Evolutionary conservation across 2,888 invertebrate species (phyloP), one percentile per base, ranked within the genome.

Genomic region (Apantesis nais): DNA sequence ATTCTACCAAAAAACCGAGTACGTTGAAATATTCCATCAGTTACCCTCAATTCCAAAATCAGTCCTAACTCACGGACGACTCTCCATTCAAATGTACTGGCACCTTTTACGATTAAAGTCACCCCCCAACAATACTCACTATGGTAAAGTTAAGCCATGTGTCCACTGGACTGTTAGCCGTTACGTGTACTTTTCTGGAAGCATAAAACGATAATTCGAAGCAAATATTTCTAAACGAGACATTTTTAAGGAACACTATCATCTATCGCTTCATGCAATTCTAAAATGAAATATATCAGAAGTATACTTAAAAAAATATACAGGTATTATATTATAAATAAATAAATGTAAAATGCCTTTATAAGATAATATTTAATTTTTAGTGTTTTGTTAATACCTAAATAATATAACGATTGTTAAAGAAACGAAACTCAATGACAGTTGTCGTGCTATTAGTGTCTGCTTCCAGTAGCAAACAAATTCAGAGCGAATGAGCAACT

Each of bases 61-160:
- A 52, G 66, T 44, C 44, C 61, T 70, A 71, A 74, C 65, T 58
- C 62, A 69, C 65, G 8, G 55, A 58, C 44, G 66, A 58, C 65
- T 63, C 62, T 76, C 63, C 74, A 74, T 72, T 73, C 62, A 19
- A 62, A 62, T 65, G 71, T 75, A 72, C 16, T 52, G 52, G 22
- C 9, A 52, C 68, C 60, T 65, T 58, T 39, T 55, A 64, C 62
- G 62, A 64, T 70, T 68, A 68, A 67, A 29, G 44, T 52, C 31
- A 62, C 34, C 60, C 79, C 62, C 81, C 80, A n/a, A n/a, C 73
- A 68, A 75, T 76, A 73, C 66, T 62, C 72, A 70, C 71, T 73
- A 62, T 64, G 29, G 61, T 55, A 55, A 61, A 58, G 37, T 52
- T 55, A 55, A 39, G 62, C 19, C 48, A 31, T 31, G 37, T 66